Conservation (phyloP, 2,888 invertebrate species). For the Eremobia ochroleuca region DNA sequence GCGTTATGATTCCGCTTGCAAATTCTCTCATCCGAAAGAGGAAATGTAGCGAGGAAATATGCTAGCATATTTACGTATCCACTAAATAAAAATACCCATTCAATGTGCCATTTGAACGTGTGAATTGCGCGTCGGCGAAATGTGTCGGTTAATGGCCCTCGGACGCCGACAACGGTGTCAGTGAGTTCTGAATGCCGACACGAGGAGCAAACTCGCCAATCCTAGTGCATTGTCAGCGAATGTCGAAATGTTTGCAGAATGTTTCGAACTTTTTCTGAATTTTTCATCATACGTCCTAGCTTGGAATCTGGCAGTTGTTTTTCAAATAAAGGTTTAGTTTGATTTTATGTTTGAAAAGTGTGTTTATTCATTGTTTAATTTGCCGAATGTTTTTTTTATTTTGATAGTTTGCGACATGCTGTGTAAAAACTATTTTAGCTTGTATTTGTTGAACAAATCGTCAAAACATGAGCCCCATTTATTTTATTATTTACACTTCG, state of each 20-base stretch:
- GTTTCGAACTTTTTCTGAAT: conserved; percentile 42
- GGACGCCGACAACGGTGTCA: conserved; percentile 58
- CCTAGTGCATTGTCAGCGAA: conserved; percentile 53
- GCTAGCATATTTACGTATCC: conserved; percentile 39
- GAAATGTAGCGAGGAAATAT: conserved; percentile 49
- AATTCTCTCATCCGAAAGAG: conserved; percentile 13
- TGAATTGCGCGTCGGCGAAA: conserved; percentile 61
- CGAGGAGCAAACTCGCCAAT: conserved; percentile 56
- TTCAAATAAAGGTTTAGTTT: conserved; percentile 7
- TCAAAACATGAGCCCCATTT: not conserved
- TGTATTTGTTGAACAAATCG: not conserved
- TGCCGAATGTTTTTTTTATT: not conserved
- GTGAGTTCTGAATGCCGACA: conserved; percentile 55
- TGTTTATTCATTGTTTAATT: not conserved
- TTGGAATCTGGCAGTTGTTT: conserved; percentile 9
- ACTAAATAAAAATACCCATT: conserved; percentile 66
- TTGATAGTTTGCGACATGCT: not conserved
- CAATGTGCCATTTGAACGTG: conserved; percentile 62
- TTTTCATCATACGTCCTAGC: conserved; percentile 16
- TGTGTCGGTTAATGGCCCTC: conserved; percentile 60
- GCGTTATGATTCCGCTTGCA: conserved; percentile 19
- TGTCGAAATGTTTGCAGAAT: conserved; percentile 55
- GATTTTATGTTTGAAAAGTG: not conserved
- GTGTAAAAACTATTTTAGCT: not conserved
- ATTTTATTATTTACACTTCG: no score